These are phyloP conservation scores for Melipona quadrifasciata DNA, from an alignment of 1,140 invertebrate species.

Conservation along the genomic window DNA sequence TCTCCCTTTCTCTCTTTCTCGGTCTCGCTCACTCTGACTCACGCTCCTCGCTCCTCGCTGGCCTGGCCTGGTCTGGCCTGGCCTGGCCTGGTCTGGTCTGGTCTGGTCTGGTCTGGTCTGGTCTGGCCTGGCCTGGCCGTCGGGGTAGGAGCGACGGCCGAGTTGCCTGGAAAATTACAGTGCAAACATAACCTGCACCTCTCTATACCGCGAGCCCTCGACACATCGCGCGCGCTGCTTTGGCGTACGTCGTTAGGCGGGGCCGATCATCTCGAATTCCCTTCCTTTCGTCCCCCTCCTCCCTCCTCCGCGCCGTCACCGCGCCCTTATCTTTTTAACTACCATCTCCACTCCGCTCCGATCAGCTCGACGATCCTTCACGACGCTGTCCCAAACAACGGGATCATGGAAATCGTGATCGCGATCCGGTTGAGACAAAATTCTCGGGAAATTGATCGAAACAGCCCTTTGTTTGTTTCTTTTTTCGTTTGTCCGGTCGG, in stretches of 20 bases:
- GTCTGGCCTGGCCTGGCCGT: constrained; percentile 11
- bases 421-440: background rate
- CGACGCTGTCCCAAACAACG: constrained; percentile 43
- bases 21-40: background rate
- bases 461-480: no score
- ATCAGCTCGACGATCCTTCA: background rate
- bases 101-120: background rate
- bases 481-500: background rate
- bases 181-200: constrained; percentile 73
- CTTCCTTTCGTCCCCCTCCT: constrained; percentile 1
- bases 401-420: constrained; percentile 28
- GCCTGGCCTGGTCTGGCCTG: no score
- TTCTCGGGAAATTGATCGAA: constrained; percentile 19
- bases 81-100: no score
- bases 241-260: constrained; percentile 56
- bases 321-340: constrained; percentile 14
- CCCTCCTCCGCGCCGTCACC: background rate
- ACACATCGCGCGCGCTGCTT: constrained; percentile 34
- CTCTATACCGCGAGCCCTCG: constrained; percentile 37
- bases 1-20: constrained; percentile 12
- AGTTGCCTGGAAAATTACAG: constrained; percentile 71
- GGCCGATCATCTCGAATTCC: constrained; percentile 64
- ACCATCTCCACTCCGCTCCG: no score
- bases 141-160: constrained; percentile 56
- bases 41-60: no score